phyloP scores from a whole-genome alignment of 2,113 vertebrate genomes.

The Varanus komodoensis region DNA sequence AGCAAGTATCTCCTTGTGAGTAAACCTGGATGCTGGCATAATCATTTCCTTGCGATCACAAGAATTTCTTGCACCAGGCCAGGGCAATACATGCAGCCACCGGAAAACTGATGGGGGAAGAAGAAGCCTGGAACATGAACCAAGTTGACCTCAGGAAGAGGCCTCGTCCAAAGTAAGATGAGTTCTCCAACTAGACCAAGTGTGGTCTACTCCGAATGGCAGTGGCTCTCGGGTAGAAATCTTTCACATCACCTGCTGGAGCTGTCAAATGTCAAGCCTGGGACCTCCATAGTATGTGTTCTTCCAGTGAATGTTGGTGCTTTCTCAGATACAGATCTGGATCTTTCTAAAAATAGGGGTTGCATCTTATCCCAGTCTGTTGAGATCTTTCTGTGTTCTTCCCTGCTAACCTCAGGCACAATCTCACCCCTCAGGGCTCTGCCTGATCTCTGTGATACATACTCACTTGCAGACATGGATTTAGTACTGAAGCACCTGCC shows the following conservation, averaged over 20 bases:
- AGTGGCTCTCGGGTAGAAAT: not conserved
- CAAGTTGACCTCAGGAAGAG: not conserved
- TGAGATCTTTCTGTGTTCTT: not conserved
- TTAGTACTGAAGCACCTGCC: no score
- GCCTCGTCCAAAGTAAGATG: not conserved
- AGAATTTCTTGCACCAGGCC: no score
- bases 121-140: not conserved
- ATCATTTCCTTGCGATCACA: no score
- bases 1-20: no score
- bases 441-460: no score
- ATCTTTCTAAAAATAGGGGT: not conserved
- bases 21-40: no score
- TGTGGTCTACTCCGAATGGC: not conserved
- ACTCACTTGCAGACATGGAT: no score
- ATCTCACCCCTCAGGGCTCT: not conserved
- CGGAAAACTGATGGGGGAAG: not conserved
- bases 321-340: not conserved
- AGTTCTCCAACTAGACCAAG: not conserved
- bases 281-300: not conserved
- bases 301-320: not conserved
- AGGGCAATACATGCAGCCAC: no score
- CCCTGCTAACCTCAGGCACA: no score
- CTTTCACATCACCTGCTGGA: not conserved
- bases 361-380: not conserved
- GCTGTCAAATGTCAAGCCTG: not conserved